Conservation (phyloP, 2,113 vertebrate genomes). For the Pavo muticus region DNA sequence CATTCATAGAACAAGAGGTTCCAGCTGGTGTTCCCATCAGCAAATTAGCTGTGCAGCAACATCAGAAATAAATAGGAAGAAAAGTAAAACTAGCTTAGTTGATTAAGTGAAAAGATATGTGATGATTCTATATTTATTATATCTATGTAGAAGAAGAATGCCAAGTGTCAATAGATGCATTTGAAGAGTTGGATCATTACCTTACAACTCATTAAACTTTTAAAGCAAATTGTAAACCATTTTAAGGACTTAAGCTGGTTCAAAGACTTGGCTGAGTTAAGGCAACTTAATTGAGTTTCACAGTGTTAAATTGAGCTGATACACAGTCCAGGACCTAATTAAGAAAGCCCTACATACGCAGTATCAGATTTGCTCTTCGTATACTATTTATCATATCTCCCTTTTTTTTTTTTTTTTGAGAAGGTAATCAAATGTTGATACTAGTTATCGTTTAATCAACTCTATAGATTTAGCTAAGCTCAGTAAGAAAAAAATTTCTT, state of each 20-base stretch:
- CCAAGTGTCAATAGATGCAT: not conserved
- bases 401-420: not conserved
- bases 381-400: not conserved
- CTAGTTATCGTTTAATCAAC: not conserved
- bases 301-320: conserved; percentile 13
- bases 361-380: not conserved
- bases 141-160: not conserved
- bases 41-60: not conserved
- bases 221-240: not conserved
- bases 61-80: conserved; percentile 21
- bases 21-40: conserved; percentile 45
- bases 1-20: conserved; percentile 47
- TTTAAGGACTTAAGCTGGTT: conserved; percentile 16
- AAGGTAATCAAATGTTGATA: not conserved
- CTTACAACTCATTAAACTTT: not conserved
- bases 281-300: conserved; percentile 17
- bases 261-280: conserved; percentile 15
- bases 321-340: accelerated
- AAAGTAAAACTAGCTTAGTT: conserved; percentile 15
- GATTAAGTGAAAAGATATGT: conserved; percentile 12
- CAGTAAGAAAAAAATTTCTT: not conserved
- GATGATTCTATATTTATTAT: not conserved
- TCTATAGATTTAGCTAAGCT: not conserved
- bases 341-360: not conserved
- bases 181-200: not conserved